Base-by-base conservation (phyloP, 2,888 invertebrate genomes). In the Anagyrus pseudococci region DNA sequence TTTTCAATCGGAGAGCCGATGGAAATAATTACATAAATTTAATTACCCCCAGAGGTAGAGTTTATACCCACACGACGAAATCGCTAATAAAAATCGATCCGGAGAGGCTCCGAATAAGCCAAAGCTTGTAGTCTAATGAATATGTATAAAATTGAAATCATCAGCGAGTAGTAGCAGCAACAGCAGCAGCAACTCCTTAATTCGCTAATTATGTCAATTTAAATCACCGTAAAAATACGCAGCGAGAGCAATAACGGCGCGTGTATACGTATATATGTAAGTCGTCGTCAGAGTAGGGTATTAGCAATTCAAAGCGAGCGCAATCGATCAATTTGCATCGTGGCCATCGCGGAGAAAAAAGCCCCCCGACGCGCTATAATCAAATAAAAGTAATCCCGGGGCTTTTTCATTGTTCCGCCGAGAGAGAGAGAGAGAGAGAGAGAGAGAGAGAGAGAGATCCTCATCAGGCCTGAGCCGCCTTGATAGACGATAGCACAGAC, bases 301-400 rank as follows among this genome's bases (percentile, higher is more conserved):
- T 44, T 44, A 7, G 44, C 44, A 20, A 22, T 44, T 44, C 44
- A 22, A 44, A 44, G 44, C 44, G 13, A 44, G 10, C 7, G 53
- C 59, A 43, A 64, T 64, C 55, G 33, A 64, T 64, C 64, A 64
- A 64, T 64, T 64, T 58, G 49, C 50, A 48, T n/a, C n/a, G n/a
- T n/a, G n/a, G 29, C 4, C 6, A 10, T 29, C 29, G 29, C 29
- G 29, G 10, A 29, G 29, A 29, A 7, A 10, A 29, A 29, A 29
- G 10, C 44, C 17, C 23, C 56, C 17, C 13, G 55, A 41, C 10
- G 40, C 20, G 22, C 20, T 10, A 29, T 29, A n/a, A n/a, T n/a
- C n/a, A n/a, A n/a, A n/a, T n/a, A n/a, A n/a, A n/a, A n/a, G n/a
- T n/a, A n/a, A n/a, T n/a, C n/a, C n/a, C n/a, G n/a, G n/a, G n/a